A percentile compares a stretch with the other conserved stretches of the same genome.
phyloP scores from a whole-genome alignment of 2,888 invertebrate genomes.

The Phytoseiulus persimilis region DNA sequence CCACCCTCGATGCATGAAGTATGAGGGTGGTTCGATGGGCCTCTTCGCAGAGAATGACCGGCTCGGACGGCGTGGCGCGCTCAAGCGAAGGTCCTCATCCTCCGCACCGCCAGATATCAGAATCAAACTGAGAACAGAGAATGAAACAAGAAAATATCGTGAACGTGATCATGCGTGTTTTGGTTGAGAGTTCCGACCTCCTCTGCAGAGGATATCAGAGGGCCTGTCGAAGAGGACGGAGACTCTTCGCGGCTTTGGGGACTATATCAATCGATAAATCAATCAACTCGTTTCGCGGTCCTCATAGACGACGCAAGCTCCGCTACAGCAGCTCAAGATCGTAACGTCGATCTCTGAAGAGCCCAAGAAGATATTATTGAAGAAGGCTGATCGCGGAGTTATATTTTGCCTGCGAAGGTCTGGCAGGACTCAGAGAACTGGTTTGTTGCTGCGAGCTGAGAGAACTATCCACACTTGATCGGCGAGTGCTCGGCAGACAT shows the following conservation, averaged over 20 bases:
- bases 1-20: too few species aligned
- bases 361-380: constrained; percentile 64
- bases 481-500: not conserved
- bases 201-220: constrained; percentile 93
- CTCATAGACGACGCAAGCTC: constrained; percentile 90
- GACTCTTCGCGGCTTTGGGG: constrained; percentile 68
- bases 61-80: too few species aligned
- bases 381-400: constrained; percentile 76
- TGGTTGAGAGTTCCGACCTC: constrained; percentile 74
- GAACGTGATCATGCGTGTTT: constrained; percentile 76
- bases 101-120: too few species aligned
- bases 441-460: not conserved
- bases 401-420: constrained; percentile 94
- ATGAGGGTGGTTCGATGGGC: too few species aligned
- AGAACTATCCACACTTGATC: too few species aligned
- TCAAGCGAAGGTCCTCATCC: too few species aligned
- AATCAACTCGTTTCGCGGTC: constrained; percentile 55
- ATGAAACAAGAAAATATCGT: constrained; percentile 81
- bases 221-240: constrained; percentile 69
- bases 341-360: constrained; percentile 68
- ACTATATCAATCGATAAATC: too few species aligned
- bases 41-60: too few species aligned
- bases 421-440: constrained; percentile 41
- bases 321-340: constrained; percentile 76
- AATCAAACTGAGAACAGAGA: constrained; percentile 66